phyloP scores from a whole-genome alignment of 1,140 invertebrate species.

The Campoletis sonorensis region DNA sequence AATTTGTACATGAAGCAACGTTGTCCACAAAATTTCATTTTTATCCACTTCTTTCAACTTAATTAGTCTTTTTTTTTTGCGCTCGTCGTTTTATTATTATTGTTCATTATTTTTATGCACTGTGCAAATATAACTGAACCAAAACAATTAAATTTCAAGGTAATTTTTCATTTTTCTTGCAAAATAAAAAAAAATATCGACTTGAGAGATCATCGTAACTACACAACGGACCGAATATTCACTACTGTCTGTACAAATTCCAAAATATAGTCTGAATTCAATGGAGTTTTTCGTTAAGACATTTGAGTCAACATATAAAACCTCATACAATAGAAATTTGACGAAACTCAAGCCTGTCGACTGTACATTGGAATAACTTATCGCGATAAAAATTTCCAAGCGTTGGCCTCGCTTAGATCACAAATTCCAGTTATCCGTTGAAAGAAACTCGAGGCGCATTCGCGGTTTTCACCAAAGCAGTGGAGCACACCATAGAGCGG shows the following conservation, averaged over 20 bases:
- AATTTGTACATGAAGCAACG: neutral
- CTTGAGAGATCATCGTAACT: too few relatives aligned
- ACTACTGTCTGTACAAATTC: too few relatives aligned
- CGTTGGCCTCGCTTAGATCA: neutral
- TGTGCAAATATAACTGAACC: too few relatives aligned
- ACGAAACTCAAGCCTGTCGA: neutral
- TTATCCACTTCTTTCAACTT: neutral
- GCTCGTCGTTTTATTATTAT: too few relatives aligned
- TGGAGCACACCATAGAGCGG: conserved; percentile 45
- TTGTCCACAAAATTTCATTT: neutral
- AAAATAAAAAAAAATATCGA: too few relatives aligned
- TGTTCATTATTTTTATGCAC: too few relatives aligned
- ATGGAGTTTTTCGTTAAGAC: neutral
- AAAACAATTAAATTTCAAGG: too few relatives aligned
- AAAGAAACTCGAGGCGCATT: conserved; percentile 23
- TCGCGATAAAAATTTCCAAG: conserved; percentile 36
- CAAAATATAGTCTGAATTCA: too few relatives aligned
- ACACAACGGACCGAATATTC: too few relatives aligned
- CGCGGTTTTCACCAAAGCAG: conserved; percentile 24
- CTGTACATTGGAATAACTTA: conserved; percentile 21
- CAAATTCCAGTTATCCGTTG: neutral
- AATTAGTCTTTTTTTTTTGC: neutral
- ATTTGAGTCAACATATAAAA: neutral
- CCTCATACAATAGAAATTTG: neutral
- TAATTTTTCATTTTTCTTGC: too few relatives aligned